phyloP scores from a whole-genome alignment of 2,888 invertebrate genomes.

The Hypselothyrea guttata region DNA sequence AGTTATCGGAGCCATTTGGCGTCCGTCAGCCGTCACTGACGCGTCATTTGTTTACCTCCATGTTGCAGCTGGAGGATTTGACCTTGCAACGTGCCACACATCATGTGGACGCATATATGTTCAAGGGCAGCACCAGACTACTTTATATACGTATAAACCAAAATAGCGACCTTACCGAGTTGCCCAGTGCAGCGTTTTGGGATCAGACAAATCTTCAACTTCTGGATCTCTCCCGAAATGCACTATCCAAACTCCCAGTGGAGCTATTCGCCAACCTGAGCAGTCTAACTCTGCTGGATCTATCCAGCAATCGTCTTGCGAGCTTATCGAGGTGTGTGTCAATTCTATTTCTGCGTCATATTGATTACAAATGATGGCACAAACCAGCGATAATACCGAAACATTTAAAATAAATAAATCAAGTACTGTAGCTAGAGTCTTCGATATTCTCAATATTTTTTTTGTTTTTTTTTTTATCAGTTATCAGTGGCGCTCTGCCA shows the following conservation, averaged over 20 bases:
- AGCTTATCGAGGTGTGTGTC: slow-evolving; percentile 84
- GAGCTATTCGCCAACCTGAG: slow-evolving; percentile 80
- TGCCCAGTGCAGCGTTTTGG: slow-evolving; percentile 47
- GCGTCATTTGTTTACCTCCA: slow-evolving; percentile 83
- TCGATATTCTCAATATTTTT: no score
- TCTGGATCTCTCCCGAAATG: slow-evolving; percentile 39
- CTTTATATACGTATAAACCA: slow-evolving; percentile 81
- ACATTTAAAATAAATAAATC: slow-evolving; percentile 7
- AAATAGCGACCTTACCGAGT: slow-evolving; percentile 32
- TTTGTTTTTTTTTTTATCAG: slow-evolving; percentile 1
- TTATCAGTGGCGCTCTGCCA: slow-evolving; percentile 15
- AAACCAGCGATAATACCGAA: not conserved
- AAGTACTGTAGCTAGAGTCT: not conserved
- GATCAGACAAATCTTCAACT: slow-evolving; percentile 45
- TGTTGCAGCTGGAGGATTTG: slow-evolving; percentile 85
- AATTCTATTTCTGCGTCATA: not conserved
- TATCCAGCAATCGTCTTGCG: slow-evolving; percentile 85
- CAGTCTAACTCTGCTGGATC: slow-evolving; percentile 84
- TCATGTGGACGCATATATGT: slow-evolving; percentile 84
- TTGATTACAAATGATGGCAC: slow-evolving; percentile 32
- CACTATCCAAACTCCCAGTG: slow-evolving; percentile 26
- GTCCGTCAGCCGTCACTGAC: slow-evolving; percentile 7
- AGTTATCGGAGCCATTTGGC: slow-evolving; percentile 14
- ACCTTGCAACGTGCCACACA: slow-evolving; percentile 85
- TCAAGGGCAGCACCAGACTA: slow-evolving; percentile 86